A percentile compares a stretch with the other conserved stretches of the same genome.
phyloP scores from a whole-genome alignment of 1,140 invertebrate genomes.

The Drosophila nikananu region DNA sequence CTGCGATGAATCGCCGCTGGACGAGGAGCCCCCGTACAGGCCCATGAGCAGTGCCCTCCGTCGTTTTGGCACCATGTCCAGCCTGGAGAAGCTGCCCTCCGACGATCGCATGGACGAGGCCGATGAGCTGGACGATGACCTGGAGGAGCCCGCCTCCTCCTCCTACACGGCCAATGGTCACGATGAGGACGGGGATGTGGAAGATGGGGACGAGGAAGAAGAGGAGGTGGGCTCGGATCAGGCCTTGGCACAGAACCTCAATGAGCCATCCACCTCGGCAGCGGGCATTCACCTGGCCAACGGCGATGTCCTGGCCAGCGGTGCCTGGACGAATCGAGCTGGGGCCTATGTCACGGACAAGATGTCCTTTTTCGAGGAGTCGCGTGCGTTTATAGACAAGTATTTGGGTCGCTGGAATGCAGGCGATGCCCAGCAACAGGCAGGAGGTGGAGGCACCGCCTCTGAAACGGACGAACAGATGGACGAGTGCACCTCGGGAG shows the following conservation, averaged over 20 bases:
- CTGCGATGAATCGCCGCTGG: conserved; percentile 87
- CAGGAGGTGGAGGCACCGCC: conserved; percentile 41
- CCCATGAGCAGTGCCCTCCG: conserved; percentile 87
- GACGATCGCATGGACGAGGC: conserved; percentile 69
- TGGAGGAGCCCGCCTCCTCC: conserved; percentile 17
- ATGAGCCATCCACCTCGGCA: conserved; percentile 31
- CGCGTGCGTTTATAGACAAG: conserved; percentile 85
- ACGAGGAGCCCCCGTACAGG: conserved; percentile 87
- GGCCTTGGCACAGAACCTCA: conserved; percentile 63
- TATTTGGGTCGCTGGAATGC: conserved; percentile 83
- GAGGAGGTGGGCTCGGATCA: conserved; percentile 76
- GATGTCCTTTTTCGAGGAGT: conserved; percentile 90
- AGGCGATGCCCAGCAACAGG: conserved; percentile 53
- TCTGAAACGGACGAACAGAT: conserved; percentile 86
- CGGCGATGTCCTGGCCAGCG: conserved; percentile 78
- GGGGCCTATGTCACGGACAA: conserved; percentile 92
- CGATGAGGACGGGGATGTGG: conserved; percentile 56
- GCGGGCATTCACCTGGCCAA: conserved; percentile 32
- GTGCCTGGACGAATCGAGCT: conserved; percentile 91
- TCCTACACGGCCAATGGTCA: conserved; percentile 55
- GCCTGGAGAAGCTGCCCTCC: conserved; percentile 89
- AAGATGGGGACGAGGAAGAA: conserved; percentile 60
- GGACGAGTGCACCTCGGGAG: conserved; percentile 91
- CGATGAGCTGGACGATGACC: conserved; percentile 83
- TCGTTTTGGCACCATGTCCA: conserved; percentile 91